Percentiles rank a stretch among this genome's conserved stretches.
Conservation (phyloP, 1,140 invertebrate genomes). For the Yoshiicerus persimilis region DNA sequence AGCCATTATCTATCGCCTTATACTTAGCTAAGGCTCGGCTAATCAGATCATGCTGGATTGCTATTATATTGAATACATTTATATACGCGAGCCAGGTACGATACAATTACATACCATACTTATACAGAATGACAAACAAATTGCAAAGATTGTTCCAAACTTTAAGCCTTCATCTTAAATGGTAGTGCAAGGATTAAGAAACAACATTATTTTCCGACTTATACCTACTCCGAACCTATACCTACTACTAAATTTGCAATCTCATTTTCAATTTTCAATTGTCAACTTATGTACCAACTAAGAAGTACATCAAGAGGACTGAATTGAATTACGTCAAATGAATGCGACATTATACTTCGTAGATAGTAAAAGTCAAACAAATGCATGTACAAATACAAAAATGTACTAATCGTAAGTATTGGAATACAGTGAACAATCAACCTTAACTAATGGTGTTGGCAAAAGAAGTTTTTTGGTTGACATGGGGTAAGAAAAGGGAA, state of each 20-base stretch:
- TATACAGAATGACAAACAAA: background rate
- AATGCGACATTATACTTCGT: no score
- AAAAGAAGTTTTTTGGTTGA: background rate
- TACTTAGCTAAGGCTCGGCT: background rate
- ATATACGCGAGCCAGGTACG: no score
- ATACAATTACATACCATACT: background rate
- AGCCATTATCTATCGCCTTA: background rate
- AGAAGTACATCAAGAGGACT: background rate
- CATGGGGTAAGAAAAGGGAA: background rate
- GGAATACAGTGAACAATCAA: background rate
- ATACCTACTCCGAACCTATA: background rate
- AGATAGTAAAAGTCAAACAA: no score
- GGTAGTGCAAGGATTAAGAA: background rate
- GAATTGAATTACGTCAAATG: background rate
- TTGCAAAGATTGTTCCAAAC: background rate
- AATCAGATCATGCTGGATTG: background rate
- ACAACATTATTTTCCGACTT: background rate
- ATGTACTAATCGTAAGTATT: no score
- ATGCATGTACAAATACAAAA: no score
- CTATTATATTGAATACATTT: background rate
- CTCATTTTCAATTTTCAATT: background rate
- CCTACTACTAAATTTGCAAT: background rate
- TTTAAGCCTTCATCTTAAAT: background rate
- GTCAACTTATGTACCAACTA: background rate
- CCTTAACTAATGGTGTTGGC: background rate